Conservation (phyloP, 1,140 invertebrate species). For the Aricia agestis region DNA sequence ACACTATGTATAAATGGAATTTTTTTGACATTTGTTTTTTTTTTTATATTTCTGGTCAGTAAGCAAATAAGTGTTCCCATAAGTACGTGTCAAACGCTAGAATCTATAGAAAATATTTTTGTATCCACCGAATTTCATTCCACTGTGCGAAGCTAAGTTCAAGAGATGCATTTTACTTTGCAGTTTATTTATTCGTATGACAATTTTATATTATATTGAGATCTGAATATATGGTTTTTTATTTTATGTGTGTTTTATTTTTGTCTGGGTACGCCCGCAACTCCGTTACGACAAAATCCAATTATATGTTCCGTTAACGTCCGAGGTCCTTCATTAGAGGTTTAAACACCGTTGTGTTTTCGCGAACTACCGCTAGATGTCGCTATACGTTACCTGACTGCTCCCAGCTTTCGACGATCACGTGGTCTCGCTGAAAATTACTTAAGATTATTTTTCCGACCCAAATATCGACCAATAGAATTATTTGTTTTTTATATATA, state of each 20-base stretch:
- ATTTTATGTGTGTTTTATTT: constrained; percentile 18
- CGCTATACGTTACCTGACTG: too few relatives aligned
- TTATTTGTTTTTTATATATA: too few relatives aligned
- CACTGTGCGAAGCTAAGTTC: constrained; percentile 55
- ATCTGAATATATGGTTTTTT: constrained; percentile 57
- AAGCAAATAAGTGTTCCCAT: background rate
- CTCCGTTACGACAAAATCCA: too few relatives aligned
- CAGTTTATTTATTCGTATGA: constrained; percentile 41
- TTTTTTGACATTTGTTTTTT: background rate
- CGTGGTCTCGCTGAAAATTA: too few relatives aligned
- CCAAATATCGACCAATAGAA: too few relatives aligned
- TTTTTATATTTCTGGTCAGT: background rate
- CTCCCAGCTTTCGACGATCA: too few relatives aligned
- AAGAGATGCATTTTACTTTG: constrained; percentile 55
- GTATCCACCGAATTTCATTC: constrained; percentile 66
- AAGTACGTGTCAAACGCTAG: background rate
- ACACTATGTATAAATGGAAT: background rate
- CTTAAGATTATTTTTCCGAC: too few relatives aligned
- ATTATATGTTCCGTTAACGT: too few relatives aligned
- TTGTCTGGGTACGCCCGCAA: background rate
- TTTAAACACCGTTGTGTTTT: too few relatives aligned
- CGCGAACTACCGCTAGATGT: too few relatives aligned
- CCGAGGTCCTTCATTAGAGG: too few relatives aligned
- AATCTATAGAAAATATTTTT: constrained; percentile 48
- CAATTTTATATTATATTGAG: constrained; percentile 47